Evolutionary conservation across 2,797 vertebrate species (phyloP), one percentile per base, ranked within the genome.

Genomic region (Melanotaenia boesemani): DNA sequence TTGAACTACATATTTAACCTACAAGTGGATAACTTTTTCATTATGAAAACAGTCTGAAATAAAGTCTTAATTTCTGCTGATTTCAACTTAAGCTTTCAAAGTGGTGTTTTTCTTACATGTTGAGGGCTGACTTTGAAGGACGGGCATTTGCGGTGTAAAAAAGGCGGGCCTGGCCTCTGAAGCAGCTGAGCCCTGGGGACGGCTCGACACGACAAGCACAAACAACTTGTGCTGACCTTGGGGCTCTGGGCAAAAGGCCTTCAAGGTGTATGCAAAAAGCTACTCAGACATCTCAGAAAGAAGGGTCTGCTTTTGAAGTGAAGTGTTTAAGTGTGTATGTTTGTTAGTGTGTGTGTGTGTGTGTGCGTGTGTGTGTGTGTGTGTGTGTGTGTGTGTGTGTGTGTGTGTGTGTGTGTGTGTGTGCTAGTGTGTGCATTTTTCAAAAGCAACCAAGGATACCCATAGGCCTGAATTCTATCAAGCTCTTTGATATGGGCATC

Each of bases 381-480:
- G 58, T 77, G 65, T 58, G 61, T 76, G 72, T 84, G 30, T 83
- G 74, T 77, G 76, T 79, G 67, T 72, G 20, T 36, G 69, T 36
- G 58, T 77, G 65, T 58, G 61, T 76, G 72, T 84, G 30, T 83
- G 74, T 77, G 76, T 79, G 67, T 72, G 20, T 36, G 41, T 18
- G 59, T 48, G 20, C 26, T 65, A 37, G 41, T 44, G 58, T 52
- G 86, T 76, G 56, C 88, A 77, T 83, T 89, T 94, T 94, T 93
- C 93, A 94, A 93, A 95, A 91, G 87, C 88, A 91, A 77, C 82
- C 78, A 79, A 88, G 90, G 89, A 94, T 93, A 93, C 93, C 94
- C 94, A 95, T 91, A 93, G 94, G 94, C 93, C 90, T 92, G 91
- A 93, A 94, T 94, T 90, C 88, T 90, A 90, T 93, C 86, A 93